phyloP scores from a whole-genome alignment of 2,888 invertebrate species.

The Cephus rjabovi region DNA sequence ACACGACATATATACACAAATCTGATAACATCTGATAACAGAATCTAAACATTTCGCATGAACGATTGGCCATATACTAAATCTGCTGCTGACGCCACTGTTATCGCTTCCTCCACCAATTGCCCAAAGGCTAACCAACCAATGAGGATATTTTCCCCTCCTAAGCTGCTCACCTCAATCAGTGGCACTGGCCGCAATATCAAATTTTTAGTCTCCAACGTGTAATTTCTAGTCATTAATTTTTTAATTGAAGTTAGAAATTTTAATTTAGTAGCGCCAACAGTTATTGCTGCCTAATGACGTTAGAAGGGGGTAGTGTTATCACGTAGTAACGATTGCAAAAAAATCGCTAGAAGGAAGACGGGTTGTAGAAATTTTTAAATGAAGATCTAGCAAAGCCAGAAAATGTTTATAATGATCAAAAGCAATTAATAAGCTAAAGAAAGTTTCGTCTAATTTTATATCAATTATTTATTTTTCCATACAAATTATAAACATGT shows the following conservation, averaged over 20 bases:
- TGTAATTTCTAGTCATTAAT: not conserved
- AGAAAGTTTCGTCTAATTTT: constrained; percentile 40
- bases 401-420: not conserved
- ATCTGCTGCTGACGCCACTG: not conserved
- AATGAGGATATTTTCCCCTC: not conserved
- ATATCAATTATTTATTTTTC: constrained; percentile 71
- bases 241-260: not conserved
- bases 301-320: too few species aligned
- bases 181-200: not conserved
- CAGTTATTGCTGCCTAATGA: too few species aligned
- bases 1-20: not conserved
- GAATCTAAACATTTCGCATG: not conserved
- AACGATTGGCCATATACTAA: not conserved
- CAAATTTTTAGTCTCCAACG: not conserved
- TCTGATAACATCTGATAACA: not conserved
- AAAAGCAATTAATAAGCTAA: not conserved
- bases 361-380: not conserved
- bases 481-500: constrained; percentile 87
- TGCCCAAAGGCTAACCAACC: not conserved
- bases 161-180: not conserved
- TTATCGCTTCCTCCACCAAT: not conserved
- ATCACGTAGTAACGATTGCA: not conserved
- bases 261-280: not conserved
- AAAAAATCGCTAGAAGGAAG: not conserved
- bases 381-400: not conserved